Conservation (phyloP, 2,113 vertebrate genomes). For the Pipa parva region DNA sequence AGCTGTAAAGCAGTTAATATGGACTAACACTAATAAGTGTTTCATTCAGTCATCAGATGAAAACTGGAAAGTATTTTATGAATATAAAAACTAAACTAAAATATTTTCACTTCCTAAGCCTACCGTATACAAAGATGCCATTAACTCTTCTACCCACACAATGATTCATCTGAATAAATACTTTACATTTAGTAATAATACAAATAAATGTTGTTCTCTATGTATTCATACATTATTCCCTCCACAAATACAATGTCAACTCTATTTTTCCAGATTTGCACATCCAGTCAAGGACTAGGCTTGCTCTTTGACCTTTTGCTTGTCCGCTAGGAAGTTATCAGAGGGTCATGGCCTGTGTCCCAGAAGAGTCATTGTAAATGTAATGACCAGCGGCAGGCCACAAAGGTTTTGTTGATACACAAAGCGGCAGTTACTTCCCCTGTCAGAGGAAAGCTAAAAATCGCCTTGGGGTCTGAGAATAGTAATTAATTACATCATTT, state of each 20-base stretch:
- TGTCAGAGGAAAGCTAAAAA: conserved; percentile 33
- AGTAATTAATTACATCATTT: conserved; percentile 48
- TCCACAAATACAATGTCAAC: not conserved
- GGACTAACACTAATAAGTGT: no score
- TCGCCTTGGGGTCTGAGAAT: conserved; percentile 45
- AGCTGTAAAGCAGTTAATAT: no score
- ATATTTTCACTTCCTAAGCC: no score
- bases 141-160: no score
- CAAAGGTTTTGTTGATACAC: conserved; percentile 30
- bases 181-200: no score
- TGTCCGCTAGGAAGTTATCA: conserved; percentile 20
- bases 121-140: no score
- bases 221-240: no score
- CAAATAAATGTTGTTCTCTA: no score
- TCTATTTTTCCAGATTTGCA: conserved; percentile 8
- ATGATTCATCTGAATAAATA: no score
- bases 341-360: conserved; percentile 22
- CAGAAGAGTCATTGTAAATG: conserved; percentile 34
- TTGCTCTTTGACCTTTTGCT: conserved; percentile 23
- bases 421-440: conserved; percentile 42
- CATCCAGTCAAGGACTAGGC: conserved; percentile 13
- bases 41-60: no score
- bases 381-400: conserved; percentile 28
- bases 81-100: no score
- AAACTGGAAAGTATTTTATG: no score